phyloP scores from a whole-genome alignment of 2,888 invertebrate species.

The Torymus tubicola region DNA sequence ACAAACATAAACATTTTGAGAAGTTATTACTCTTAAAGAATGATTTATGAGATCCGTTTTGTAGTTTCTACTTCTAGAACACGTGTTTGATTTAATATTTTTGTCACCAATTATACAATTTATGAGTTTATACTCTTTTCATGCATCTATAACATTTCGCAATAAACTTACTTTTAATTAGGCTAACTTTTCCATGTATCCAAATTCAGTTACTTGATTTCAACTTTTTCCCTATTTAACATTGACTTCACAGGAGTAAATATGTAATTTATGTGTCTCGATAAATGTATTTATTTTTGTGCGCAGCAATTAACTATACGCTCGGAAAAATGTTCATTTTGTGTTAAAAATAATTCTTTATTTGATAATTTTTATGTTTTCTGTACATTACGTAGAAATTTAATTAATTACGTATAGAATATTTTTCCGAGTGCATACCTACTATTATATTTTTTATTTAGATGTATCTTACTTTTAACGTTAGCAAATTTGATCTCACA shows the following conservation, averaged over 20 bases:
- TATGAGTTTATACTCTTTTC: background rate
- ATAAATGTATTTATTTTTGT: slow-evolving; percentile 66
- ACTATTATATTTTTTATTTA: slow-evolving; percentile 8
- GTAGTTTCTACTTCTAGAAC: too few species aligned
- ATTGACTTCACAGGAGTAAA: slow-evolving; percentile 75
- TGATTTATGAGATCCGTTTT: too few species aligned
- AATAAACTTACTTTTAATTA: slow-evolving; percentile 16
- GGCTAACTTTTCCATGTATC: slow-evolving; percentile 12
- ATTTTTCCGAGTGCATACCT: slow-evolving; percentile 43
- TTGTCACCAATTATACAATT: slow-evolving; percentile 21
- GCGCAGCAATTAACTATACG: slow-evolving; percentile 64
- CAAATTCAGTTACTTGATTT: slow-evolving; percentile 35
- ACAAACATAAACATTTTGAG: too few species aligned
- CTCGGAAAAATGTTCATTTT: slow-evolving; percentile 43
- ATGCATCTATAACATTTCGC: slow-evolving; percentile 17
- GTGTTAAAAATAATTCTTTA: too few species aligned
- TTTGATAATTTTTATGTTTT: background rate
- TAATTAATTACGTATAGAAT: slow-evolving; percentile 11
- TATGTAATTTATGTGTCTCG: slow-evolving; percentile 63
- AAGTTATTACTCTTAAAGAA: background rate
- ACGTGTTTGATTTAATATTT: background rate
- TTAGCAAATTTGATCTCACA: slow-evolving; percentile 34
- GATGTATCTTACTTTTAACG: slow-evolving; percentile 11
- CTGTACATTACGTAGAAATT: slow-evolving; percentile 14
- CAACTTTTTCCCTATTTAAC: slow-evolving; percentile 66